Percentiles rank a stretch among this genome's conserved stretches.
Evolutionary conservation across 1,140 invertebrate genomes (phyloP).

Genomic region (Aradophagus sp.): DNA sequence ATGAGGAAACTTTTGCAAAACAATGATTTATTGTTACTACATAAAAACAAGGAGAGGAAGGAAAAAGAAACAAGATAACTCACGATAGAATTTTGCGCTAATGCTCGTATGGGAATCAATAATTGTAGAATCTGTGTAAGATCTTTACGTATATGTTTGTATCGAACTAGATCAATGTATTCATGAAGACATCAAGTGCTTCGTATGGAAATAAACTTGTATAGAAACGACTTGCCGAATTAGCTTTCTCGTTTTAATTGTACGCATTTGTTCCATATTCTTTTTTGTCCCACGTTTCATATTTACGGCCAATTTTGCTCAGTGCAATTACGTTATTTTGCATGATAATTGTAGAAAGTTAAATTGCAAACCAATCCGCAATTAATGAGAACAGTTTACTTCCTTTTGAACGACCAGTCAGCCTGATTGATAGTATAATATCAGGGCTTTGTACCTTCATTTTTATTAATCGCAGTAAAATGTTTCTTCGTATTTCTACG

Average conservation of each 20-base stretch:
- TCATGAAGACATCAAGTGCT: conserved; percentile 46
- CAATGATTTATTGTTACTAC: conserved; percentile 13
- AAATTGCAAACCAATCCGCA: conserved; percentile 2
- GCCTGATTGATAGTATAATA: too few species aligned
- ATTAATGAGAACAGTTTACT: conserved; percentile 14
- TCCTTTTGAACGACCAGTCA: too few species aligned
- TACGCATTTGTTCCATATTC: neutral
- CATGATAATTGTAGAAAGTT: conserved; percentile 35
- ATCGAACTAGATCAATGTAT: conserved; percentile 56
- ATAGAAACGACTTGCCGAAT: conserved; percentile 23
- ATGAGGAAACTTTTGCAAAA: conserved; percentile 19
- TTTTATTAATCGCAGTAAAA: too few species aligned
- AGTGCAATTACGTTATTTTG: conserved; percentile 13
- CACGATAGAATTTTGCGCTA: conserved; percentile 33
- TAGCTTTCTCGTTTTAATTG: conserved; percentile 1
- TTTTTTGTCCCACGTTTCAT: neutral
- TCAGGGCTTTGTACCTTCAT: too few species aligned
- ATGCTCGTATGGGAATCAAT: conserved; percentile 44
- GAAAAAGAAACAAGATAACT: conserved; percentile 6
- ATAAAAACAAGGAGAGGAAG: conserved; percentile 2
- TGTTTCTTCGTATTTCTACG: too few species aligned
- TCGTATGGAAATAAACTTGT: conserved; percentile 54
- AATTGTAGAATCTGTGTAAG: conserved; percentile 52
- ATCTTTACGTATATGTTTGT: conserved; percentile 56
- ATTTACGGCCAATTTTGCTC: neutral